Base-by-base conservation (phyloP, 2,797 vertebrate genomes). In the Hemibagrus guttatus region DNA sequence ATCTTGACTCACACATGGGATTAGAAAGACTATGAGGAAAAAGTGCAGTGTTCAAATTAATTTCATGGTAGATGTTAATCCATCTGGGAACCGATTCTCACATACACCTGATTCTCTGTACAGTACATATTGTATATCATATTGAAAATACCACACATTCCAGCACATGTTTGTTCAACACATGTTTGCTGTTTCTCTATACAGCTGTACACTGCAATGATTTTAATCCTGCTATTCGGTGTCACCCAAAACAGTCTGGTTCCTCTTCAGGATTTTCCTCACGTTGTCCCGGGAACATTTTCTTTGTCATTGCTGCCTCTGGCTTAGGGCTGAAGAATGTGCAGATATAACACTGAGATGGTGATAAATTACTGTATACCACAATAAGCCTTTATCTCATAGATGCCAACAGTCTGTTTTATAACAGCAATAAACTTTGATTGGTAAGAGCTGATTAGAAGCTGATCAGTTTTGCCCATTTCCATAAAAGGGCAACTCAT, bases 1-100 rank as follows among this genome's bases (percentile, higher is more conserved):
- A 56, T 39, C 39, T 49, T 13, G 14, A 61, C 56, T 42, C 58
- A 61, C 80, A 81, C 80, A 66, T 49, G 80, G 80, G 42, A 82
- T 49, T 66, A 64, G 26, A 66, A 49, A 28, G 61, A 28, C 3
- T 66, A 81, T 66, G 2, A 6, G 28, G 26, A 49, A 64, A 42
- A 80, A 16, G 21, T 61, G 31, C 80, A 52, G 52, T 82, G 80
- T 52, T 52, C n/a, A 1, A 39, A 19, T 49, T 81, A 7, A 81
- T 81, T 19, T 63, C 42, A 28, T 26, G 61, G 80, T 66, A 52
- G 61, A 42, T 17, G 63, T 68, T 83, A 31, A 0, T 68, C 46
- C 28, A 83, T 69, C 46, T 69, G 64, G 26, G 63, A 52, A 19
- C 28, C 2, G 11, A 26, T 54, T 83, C 46, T 35, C 19, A 54